Evolutionary conservation across 2,113 vertebrate genomes (phyloP).

Genomic region (Aspidoscelis tigris): DNA sequence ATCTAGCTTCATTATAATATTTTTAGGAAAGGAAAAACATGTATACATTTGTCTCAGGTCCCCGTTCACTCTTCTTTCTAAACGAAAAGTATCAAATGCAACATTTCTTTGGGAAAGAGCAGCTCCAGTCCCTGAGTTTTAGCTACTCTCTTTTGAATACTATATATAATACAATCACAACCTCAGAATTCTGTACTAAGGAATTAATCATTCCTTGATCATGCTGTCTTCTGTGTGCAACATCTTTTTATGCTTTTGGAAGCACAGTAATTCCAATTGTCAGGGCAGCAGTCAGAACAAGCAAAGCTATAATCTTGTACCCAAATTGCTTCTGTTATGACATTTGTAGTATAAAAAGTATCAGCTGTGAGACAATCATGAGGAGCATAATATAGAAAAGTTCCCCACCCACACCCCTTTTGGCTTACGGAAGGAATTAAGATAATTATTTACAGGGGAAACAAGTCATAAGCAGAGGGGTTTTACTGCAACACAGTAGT

Average conservation of each 20-base stretch:
- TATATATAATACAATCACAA: neutral
- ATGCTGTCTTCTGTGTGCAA: neutral
- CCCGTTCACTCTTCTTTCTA: no score
- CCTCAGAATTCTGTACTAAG: neutral
- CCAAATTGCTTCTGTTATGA: conserved; percentile 4
- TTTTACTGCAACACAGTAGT: neutral
- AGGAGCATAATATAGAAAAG: neutral
- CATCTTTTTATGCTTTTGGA: neutral
- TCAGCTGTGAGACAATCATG: neutral
- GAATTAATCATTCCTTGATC: neutral
- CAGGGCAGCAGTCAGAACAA: neutral
- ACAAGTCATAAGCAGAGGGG: conserved; percentile 5
- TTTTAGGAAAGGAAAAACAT: no score
- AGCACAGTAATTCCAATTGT: neutral
- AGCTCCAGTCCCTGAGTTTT: no score
- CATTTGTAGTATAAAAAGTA: neutral
- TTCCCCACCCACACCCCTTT: neutral
- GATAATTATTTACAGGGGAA: neutral
- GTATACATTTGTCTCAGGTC: no score
- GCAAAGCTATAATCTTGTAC: neutral
- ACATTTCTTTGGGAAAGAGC: no score
- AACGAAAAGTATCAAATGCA: no score
- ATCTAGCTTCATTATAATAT: no score
- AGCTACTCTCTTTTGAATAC: neutral
- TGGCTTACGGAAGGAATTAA: neutral